Percentiles rank a stretch among this genome's conserved stretches.
These are phyloP conservation scores for Nomada lathburiana DNA, from an alignment of 2,888 invertebrate species.

Conservation along the genomic window DNA sequence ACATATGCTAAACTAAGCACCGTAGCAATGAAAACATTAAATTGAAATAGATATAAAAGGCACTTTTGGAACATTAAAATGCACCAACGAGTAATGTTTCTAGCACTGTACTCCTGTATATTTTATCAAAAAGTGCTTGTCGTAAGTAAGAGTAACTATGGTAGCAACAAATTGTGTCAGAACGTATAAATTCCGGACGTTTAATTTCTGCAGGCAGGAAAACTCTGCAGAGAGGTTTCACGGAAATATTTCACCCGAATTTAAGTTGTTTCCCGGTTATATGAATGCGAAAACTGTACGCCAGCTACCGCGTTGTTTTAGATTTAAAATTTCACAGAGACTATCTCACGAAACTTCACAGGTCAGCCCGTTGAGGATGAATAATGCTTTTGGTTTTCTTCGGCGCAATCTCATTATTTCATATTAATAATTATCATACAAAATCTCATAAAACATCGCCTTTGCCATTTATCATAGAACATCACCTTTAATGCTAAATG, in stretches of 20 bases:
- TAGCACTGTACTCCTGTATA: too few species aligned
- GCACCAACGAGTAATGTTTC: too few species aligned
- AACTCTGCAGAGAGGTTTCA: conserved; percentile 29
- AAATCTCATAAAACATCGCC: too few species aligned
- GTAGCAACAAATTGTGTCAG: conserved; percentile 4
- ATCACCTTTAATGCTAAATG: too few species aligned
- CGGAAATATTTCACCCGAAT: conserved; percentile 29
- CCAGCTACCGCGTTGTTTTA: conserved; percentile 3
- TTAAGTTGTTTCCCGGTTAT: conserved; percentile 1
- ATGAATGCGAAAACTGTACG: conserved; percentile 15
- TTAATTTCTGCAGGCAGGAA: conserved; percentile 31
- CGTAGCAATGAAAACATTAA: too few species aligned
- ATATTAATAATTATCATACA: not conserved
- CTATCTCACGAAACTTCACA: too few species aligned
- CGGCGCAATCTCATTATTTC: not conserved
- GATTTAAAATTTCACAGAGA: conserved; percentile 14
- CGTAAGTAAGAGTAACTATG: conserved; percentile 6
- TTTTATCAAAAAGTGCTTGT: not conserved
- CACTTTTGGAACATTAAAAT: too few species aligned
- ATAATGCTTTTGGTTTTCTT: not conserved
- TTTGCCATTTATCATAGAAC: too few species aligned
- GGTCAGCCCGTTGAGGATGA: not conserved
- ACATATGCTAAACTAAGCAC: too few species aligned
- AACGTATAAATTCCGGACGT: conserved; percentile 15
- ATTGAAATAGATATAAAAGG: too few species aligned